Evolutionary conservation across 2,888 invertebrate species (phyloP).

Genomic region (Chrysopilus asiliformis): DNA sequence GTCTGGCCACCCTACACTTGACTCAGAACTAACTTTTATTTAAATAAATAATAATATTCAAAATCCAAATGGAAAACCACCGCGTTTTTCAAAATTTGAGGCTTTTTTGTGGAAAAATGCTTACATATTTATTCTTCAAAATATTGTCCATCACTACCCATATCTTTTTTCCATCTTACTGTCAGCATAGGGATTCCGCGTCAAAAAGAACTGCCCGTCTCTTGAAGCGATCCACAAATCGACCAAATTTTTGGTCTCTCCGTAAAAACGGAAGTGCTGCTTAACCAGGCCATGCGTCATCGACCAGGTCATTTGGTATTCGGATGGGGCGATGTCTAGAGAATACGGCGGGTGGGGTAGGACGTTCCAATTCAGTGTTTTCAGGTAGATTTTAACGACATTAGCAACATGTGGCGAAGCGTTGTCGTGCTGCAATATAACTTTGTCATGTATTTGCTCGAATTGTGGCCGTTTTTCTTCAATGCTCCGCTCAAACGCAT

Average conservation of each 20-base stretch:
- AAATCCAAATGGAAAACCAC: not conserved
- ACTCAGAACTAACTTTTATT: no score
- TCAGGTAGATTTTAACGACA: not conserved
- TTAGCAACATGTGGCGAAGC: not conserved
- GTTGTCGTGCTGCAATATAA: not conserved
- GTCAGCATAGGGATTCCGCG: not conserved
- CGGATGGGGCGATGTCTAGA: slow-evolving; percentile 1
- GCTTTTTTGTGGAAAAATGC: not conserved
- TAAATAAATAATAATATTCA: no score
- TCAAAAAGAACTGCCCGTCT: not conserved
- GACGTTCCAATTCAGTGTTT: not conserved
- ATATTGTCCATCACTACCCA: no score
- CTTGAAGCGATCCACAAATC: not conserved
- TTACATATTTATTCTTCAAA: not conserved
- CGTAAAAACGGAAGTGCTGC: slow-evolving; percentile 1
- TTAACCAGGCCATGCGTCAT: not conserved
- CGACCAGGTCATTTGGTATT: not conserved
- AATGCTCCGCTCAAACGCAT: slow-evolving; percentile 8
- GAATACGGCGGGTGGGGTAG: not conserved
- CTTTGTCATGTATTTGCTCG: slow-evolving; percentile 2
- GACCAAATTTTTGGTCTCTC: not conserved
- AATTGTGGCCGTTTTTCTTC: slow-evolving; percentile 3
- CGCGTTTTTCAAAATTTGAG: not conserved
- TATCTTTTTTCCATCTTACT: no score
- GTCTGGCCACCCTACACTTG: no score